Evolutionary conservation across 2,113 vertebrate species (phyloP), one percentile per base, ranked within the genome.

Genomic region (Stictonetta naevosa): DNA sequence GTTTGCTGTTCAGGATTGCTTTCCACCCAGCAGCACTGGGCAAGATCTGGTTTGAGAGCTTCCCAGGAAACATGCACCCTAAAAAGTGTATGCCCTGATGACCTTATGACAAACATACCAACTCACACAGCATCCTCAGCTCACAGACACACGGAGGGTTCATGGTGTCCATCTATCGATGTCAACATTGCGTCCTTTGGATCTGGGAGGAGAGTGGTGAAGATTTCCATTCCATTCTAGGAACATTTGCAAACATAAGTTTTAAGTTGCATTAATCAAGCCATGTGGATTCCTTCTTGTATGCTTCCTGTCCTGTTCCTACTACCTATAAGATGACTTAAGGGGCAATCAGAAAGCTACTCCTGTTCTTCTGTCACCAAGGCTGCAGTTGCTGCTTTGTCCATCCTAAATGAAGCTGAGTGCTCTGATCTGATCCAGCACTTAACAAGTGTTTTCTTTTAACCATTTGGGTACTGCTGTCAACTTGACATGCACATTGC

Each of bases 221-320:
- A 98, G 89, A 97, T 98, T 87, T 97, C 95, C 33, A 96, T 98
- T 91, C 97, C 97, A 10, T 97, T 97, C 88, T 97, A 97, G 85
- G 66, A 85, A 72, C 10, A 11, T 22, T 13, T 63, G n/a, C 34
- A 66, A 95, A 58, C 31, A 50, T 40, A 63, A 74, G 23, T 42
- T 58, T 68, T 19, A 40, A 59, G 10, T 2, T 73, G 29, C 18
- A 5, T 88, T 68, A 64, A 66, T 40, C 71, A 81, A 87, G 34
- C 33, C 21, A 21, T 3, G 3, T 53, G 60, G 81, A 82, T 86
- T 84, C 77, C 13, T 84, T 75, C 88, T 68, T 60, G 20, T 56
- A 23, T 62, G 28, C 31, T 64, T 88, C 38, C 74, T 94, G 76
- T 20, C 28, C 7, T 29, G 34, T 90, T 79, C 53, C 21, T 34